Evolutionary conservation across 1,140 invertebrate genomes (phyloP).

Genomic region (Phocides pigmalion): DNA sequence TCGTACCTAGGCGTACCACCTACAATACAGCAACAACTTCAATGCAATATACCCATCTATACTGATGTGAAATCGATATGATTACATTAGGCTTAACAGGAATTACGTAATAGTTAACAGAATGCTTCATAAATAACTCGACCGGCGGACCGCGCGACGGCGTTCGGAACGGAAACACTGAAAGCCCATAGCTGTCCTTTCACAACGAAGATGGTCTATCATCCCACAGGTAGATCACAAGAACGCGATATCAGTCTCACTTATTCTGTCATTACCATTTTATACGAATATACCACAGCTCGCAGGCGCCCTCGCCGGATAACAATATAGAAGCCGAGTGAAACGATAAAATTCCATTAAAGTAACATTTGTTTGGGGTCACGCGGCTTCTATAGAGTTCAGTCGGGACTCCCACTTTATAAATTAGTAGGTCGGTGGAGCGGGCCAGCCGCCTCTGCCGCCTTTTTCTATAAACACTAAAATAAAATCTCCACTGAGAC

Average conservation of each 20-base stretch:
- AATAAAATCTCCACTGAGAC: conserved; percentile 65
- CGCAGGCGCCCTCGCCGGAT: conserved; percentile 31
- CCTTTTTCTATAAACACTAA: conserved; percentile 63
- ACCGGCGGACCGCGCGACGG: conserved; percentile 32
- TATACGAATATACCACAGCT: conserved; percentile 66
- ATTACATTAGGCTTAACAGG: conserved; percentile 62
- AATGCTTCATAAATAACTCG: conserved; percentile 58
- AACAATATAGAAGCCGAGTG: conserved; percentile 55
- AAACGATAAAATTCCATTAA: conserved; percentile 36
- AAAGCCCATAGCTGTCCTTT: conserved; percentile 22
- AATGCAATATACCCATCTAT: conserved; percentile 78
- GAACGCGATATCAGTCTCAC: conserved; percentile 81
- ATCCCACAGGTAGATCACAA: conserved; percentile 60
- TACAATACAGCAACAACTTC: conserved; percentile 73
- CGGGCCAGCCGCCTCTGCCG: conserved; percentile 71
- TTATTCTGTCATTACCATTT: conserved; percentile 79
- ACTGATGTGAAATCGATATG: conserved; percentile 77
- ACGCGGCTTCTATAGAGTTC: conserved; percentile 53
- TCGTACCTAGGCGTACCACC: conserved; percentile 59
- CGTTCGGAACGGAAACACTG: conserved; percentile 19
- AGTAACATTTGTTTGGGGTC: conserved; percentile 40
- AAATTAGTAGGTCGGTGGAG: conserved; percentile 57
- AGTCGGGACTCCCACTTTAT: conserved; percentile 61
- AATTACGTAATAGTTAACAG: conserved; percentile 72
- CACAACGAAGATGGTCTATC: conserved; percentile 41